Evolutionary conservation across 1,140 invertebrate genomes (phyloP).

Genomic region (Drosophila dunni): DNA sequence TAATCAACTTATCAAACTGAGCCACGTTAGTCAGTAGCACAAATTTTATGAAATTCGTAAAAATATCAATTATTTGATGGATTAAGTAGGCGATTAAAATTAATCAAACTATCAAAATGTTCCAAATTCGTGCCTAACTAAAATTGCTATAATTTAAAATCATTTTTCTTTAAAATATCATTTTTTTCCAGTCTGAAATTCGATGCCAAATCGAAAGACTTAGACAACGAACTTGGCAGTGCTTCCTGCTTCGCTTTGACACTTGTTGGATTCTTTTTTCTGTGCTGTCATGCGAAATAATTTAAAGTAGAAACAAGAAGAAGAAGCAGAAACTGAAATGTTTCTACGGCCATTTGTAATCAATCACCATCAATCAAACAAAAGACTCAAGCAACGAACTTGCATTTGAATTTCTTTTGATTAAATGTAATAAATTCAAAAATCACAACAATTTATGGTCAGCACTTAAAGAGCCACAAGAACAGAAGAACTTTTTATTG

Average conservation of each 20-base stretch:
- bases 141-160: too few species aligned
- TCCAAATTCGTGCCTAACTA: too few species aligned
- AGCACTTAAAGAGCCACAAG: constrained; percentile 16
- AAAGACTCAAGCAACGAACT: constrained; percentile 77
- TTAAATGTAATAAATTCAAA: constrained; percentile 48
- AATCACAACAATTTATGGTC: constrained; percentile 46
- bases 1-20: background rate
- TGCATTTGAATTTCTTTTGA: constrained; percentile 51
- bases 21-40: too few species aligned
- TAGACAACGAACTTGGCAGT: constrained; percentile 18
- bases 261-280: constrained; percentile 7
- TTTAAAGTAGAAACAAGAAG: constrained; percentile 48
- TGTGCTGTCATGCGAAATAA: constrained; percentile 77
- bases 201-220: constrained; percentile 21
- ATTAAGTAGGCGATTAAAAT: too few species aligned
- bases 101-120: too few species aligned
- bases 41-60: too few species aligned
- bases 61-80: too few species aligned
- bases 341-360: constrained; percentile 68
- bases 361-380: constrained; percentile 64
- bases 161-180: too few species aligned
- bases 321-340: constrained; percentile 26
- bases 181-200: too few species aligned
- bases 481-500: background rate
- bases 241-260: constrained; percentile 13